Base-by-base conservation (phyloP, 1,140 invertebrate genomes). In the Halictus rubicundus region DNA sequence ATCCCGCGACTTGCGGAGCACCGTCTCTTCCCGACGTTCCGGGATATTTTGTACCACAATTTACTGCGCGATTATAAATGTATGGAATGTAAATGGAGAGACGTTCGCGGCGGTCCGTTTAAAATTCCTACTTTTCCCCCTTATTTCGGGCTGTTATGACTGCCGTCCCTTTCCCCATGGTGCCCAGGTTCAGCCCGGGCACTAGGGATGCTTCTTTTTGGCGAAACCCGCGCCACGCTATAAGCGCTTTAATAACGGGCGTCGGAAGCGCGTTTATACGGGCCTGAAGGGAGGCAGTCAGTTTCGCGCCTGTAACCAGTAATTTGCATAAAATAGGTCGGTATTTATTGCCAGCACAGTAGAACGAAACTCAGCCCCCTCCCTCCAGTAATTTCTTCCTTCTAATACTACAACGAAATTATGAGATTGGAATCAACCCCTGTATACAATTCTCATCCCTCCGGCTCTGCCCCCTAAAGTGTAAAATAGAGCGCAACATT, bases 271-370 rank as follows among this genome's bases (percentile, higher is more conserved):
- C 70, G 77, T 71, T 83, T 75, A 78, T 75, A 52, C 57, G 32
- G 14, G 19, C 46, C 73, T 23, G 37, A 57, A 57, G 57, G 68
- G 54, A 63, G 39, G 23, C 61, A 83, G 57, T 68, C 70, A 49
- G 66, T 83, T 73, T 73, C 72, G 63, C 66, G 63, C 82, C 82
- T 85, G 79, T 66, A 68, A 63, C 65, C 72, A 27, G 65, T 54
- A 57, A 81, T 85, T 84, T 85, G 82, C 84, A 84, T 85, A 85
- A 85, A 84, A 74, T 80, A 84, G 82, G 65, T 71, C 84, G 59
- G 64, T 84, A 85, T 84, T 85, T 85, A 85, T 85, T 75, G 74
- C 73, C 64, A 16, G 46, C 42, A 49, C 42, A 52, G 68, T 66
- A 70, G 68, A 84, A 84, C 68, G 82, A 81, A 71, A 85, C 65